Evolutionary conservation across 2,113 vertebrate species (phyloP).

Genomic region (Channa maculata): DNA sequence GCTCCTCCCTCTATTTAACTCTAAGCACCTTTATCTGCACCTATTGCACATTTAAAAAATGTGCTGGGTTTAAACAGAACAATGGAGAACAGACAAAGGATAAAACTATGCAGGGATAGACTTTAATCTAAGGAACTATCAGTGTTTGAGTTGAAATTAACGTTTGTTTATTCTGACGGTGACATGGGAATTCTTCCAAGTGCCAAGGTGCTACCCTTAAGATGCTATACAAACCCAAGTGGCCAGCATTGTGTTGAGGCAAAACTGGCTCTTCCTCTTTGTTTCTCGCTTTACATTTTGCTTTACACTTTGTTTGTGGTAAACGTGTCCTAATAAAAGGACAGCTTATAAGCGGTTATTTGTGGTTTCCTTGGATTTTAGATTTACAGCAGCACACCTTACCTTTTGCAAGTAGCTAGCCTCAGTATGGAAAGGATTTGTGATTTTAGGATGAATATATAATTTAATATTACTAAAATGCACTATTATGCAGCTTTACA

Average conservation of each 20-base stretch:
- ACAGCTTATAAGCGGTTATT: no score
- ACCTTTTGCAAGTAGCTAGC: not conserved
- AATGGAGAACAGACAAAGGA: not conserved
- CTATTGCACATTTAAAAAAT: not conserved
- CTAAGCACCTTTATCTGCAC: constrained; percentile 1
- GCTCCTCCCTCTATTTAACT: not conserved
- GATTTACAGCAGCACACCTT: not conserved
- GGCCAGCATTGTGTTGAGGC: not conserved
- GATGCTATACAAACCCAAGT: constrained; percentile 1
- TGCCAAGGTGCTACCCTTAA: not conserved
- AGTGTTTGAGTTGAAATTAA: constrained; percentile 4
- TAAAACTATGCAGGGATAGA: not conserved
- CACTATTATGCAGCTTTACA: constrained; percentile 40
- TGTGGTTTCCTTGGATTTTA: not conserved
- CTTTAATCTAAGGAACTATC: constrained; percentile 10
- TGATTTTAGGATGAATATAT: not conserved
- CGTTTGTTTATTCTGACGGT: constrained; percentile 19
- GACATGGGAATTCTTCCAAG: constrained; percentile 26
- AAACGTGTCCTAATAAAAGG: no score
- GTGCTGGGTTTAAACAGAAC: not conserved
- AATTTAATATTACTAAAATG: not conserved
- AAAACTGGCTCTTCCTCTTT: not conserved
- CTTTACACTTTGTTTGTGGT: no score
- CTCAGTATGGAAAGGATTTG: not conserved
- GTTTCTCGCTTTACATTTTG: no score